Evolutionary conservation across 2,888 invertebrate genomes (phyloP), one percentile per base, ranked within the genome.

Genomic region (Prostheceraeus crozeri): DNA sequence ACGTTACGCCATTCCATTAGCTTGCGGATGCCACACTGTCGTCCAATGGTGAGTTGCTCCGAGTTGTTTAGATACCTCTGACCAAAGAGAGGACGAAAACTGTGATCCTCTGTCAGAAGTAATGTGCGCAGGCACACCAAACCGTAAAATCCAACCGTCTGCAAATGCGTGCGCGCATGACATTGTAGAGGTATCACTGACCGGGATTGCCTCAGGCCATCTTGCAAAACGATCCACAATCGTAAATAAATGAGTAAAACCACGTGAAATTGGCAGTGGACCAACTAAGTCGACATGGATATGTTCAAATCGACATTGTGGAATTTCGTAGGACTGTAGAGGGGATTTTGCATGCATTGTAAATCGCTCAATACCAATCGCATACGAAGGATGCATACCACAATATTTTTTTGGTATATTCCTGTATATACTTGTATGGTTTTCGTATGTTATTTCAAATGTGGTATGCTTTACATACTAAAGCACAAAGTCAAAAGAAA

Each of bases 1-100:
- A 2, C 75, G 64, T 62, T 78, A 75, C 2, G 77, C 68, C 56
- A 76, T 66, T 1, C 74, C 76, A 55, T 78, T 77, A 0, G 72
- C 64, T 36, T 68, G 66, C 23, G 21, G 75, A 16, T 58, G 23
- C 19, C 16, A 53, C n/a, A 45, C 51, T 14, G 51, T 48, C 4
- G 51, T 48, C 19, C 27, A 23, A 14, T 21, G 11, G 21, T 21
- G 52, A 23, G 11, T 21, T 11, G n/a, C n/a, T n/a, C n/a, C n/a
- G n/a, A n/a, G n/a, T n/a, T n/a, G 21, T 6, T 21, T 51, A 40
- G 19, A 55, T 21, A 55, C 3, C 19, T 21, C n/a, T 3, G 54
- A 31, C 53, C 48, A 75, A 48, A 1, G 35, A 10, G 30, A 46
- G 1, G 67, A 40, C 45, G 69, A 66, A 46, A 72, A 70, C 27